phyloP scores from a whole-genome alignment of 2,113 vertebrate genomes.

The Tiliqua scincoides region DNA sequence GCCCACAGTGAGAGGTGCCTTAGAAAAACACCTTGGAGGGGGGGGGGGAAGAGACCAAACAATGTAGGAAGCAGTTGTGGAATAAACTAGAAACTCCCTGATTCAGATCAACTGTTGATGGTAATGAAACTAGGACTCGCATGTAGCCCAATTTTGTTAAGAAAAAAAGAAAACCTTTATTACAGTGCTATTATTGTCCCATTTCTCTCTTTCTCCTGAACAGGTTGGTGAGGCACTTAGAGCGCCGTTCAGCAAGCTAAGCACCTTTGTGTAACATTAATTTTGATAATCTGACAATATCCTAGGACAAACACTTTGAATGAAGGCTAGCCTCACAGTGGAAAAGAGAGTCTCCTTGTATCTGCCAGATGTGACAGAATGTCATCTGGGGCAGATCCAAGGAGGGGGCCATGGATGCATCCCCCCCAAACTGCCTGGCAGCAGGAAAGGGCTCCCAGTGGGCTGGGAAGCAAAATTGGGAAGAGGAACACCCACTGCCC shows the following conservation, averaged over 20 bases:
- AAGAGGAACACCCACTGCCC: no score
- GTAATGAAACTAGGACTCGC: not conserved
- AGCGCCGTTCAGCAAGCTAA: not conserved
- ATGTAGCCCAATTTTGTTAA: no score
- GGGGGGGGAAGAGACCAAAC: not conserved
- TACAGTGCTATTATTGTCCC: not conserved
- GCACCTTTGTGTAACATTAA: not conserved
- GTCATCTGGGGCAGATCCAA: no score
- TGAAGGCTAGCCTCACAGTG: not conserved
- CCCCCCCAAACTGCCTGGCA: no score
- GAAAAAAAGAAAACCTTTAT: not conserved
- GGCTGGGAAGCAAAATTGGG: no score
- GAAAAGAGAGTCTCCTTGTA: not conserved
- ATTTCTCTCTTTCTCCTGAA: not conserved
- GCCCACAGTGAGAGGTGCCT: not conserved
- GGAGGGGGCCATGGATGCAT: no score
- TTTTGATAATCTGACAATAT: not conserved
- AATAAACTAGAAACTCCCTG: not conserved
- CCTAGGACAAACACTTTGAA: not conserved
- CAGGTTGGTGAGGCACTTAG: not conserved
- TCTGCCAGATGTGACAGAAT: not conserved
- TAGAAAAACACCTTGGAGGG: slow-evolving; percentile 8
- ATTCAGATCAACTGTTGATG: not conserved
- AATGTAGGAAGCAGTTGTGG: not conserved
- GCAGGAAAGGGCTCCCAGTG: no score